Evolutionary conservation across 2,797 vertebrate genomes (phyloP).

Genomic region (Pipistrellus nathusii): DNA sequence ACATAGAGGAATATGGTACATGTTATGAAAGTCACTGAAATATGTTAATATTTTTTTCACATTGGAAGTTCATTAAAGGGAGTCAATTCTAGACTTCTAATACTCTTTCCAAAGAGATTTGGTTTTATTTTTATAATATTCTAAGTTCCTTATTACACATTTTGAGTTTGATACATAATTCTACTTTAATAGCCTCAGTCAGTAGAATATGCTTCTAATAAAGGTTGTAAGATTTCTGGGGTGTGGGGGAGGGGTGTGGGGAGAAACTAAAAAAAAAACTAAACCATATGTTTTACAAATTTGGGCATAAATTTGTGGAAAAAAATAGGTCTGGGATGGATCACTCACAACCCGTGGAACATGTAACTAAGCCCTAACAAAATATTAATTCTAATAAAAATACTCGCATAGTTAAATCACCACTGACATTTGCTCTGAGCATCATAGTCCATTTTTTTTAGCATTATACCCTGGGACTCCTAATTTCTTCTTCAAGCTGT

Average conservation of each 20-base stretch:
- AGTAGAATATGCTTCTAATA: background rate
- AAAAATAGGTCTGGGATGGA: background rate
- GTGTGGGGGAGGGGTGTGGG: too few species aligned
- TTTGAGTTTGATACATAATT: constrained; percentile 16
- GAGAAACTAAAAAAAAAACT: background rate
- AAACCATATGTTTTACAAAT: constrained; percentile 28
- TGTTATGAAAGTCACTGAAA: background rate
- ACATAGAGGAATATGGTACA: background rate
- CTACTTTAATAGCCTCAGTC: background rate
- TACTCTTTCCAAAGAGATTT: constrained; percentile 46
- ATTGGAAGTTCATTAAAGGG: background rate
- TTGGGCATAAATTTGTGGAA: background rate
- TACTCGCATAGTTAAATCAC: background rate
- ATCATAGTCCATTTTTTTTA: background rate
- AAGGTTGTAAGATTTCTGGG: constrained; percentile 23
- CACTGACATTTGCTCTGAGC: background rate
- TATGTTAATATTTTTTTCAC: background rate
- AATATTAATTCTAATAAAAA: constrained; percentile 31
- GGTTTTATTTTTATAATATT: constrained; percentile 43
- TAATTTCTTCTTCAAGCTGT: constrained; percentile 9
- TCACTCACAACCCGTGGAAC: background rate
- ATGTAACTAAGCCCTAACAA: constrained; percentile 17
- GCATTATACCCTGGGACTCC: background rate
- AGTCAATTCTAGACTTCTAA: background rate
- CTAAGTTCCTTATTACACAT: background rate